Base-by-base conservation (phyloP, 2,888 invertebrate species). In the Hesperia comma region DNA sequence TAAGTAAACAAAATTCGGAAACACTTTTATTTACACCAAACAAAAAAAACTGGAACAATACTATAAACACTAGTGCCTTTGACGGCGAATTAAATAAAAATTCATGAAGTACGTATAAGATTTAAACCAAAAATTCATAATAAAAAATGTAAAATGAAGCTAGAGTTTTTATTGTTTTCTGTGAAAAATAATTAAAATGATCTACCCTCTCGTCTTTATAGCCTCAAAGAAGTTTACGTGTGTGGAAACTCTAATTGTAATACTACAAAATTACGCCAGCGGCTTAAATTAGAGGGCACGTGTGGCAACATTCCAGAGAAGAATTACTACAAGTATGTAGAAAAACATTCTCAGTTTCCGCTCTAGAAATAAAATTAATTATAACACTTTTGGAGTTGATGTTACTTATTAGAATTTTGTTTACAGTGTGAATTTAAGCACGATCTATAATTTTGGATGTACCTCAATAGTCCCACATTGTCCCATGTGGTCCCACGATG, bases 231-330 rank as follows among this genome's bases (percentile, higher is more conserved):
- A 17, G 17, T 46, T 46, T 46, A 46, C 43, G 43, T 46, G 7
- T 46, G 43, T 17, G 43, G 43, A n/a, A 46, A 2, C 43, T 1
- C 43, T 46, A 46, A 46, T 46, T 46, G 15, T 46, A 46, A 17
- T 46, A 46, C 43, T 46, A 46, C 43, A 17, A 17, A 46, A 46
- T 46, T 15, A 46, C 43, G 17, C 15, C 37, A 37, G 43, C 43
- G 43, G 43, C 6, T 46, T 46, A 17, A 46, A 46, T 46, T 46
- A 46, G 43, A 46, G 15, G 12, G 43, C 43, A 7, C 43, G 17
- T 46, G 43, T 46, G 43, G 43, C 37, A 46, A 2, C 43, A 15
- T 46, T 46, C 15, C 43, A 46, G 43, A 46, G 43, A 46, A 46
- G 43, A 46, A 46, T 46, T 46, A 46, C 43, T 17, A 46, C 43